phyloP scores from a whole-genome alignment of 2,113 vertebrate species.

The Charina bottae region DNA sequence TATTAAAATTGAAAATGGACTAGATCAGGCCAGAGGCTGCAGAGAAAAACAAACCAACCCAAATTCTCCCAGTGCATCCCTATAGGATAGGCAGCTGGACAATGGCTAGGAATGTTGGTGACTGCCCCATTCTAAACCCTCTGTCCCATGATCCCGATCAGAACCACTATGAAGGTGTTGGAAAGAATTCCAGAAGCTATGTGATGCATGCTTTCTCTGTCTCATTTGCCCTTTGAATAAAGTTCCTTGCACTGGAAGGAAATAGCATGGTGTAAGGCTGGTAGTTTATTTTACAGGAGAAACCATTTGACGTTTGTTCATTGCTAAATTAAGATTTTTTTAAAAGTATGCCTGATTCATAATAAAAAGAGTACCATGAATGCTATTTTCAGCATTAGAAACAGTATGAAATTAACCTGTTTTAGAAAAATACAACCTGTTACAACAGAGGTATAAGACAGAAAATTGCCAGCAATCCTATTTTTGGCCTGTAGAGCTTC shows the following conservation, averaged over 20 bases:
- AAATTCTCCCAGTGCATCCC: neutral
- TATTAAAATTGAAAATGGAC: neutral
- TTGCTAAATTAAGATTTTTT: neutral
- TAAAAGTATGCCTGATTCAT: neutral
- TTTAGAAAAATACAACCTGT: neutral
- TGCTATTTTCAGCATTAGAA: neutral
- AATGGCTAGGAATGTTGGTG: neutral
- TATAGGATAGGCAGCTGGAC: neutral
- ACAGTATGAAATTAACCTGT: neutral
- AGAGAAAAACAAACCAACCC: neutral
- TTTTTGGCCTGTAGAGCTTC: neutral
- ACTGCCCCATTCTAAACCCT: neutral
- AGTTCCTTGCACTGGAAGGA: neutral
- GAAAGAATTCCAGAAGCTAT: neutral
- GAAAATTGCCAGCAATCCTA: neutral
- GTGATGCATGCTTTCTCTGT: neutral
- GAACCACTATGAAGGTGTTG: neutral
- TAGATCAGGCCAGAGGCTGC: neutral
- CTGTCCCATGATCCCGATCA: neutral
- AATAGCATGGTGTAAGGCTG: neutral
- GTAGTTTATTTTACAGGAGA: neutral
- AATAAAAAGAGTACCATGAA: neutral
- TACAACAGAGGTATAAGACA: neutral
- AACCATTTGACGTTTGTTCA: neutral
- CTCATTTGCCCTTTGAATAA: neutral